These are phyloP conservation scores for Crenuchus spilurus DNA, from an alignment of 2,797 vertebrate genomes.

Conservation along the genomic window DNA sequence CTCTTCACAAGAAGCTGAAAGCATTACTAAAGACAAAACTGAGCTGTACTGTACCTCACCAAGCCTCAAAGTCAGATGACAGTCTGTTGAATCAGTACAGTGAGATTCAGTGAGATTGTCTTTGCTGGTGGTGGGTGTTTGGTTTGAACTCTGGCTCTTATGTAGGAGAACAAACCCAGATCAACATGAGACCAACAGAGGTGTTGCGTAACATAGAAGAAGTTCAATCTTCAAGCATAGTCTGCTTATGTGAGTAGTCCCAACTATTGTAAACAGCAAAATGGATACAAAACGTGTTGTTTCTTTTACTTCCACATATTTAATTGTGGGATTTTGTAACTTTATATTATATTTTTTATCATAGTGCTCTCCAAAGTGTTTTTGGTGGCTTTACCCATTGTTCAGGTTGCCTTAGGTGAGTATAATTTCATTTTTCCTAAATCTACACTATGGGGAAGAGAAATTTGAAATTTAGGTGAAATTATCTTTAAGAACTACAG, in stretches of 20 bases:
- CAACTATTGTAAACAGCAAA: neutral
- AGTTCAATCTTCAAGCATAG: neutral
- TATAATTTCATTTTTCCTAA: neutral
- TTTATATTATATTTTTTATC: neutral
- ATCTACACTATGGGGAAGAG: neutral
- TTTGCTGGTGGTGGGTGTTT: neutral
- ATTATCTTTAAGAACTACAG: too few species aligned
- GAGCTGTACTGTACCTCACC: neutral
- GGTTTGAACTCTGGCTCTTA: neutral
- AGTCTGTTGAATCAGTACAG: neutral
- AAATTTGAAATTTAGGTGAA: neutral
- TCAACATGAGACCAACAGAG: slow-evolving; percentile 26
- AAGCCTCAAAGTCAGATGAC: too few species aligned
- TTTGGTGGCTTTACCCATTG: slow-evolving; percentile 56
- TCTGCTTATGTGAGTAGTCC: slow-evolving; percentile 11
- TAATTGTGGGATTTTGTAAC: neutral
- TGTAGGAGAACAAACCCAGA: slow-evolving; percentile 3
- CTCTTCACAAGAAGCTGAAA: too few species aligned
- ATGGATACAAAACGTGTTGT: neutral
- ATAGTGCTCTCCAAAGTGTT: slow-evolving; percentile 62
- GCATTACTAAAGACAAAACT: too few species aligned
- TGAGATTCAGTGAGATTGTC: neutral
- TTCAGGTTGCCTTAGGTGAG: slow-evolving; percentile 74
- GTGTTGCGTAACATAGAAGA: neutral
- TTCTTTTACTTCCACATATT: neutral